Conservation (phyloP, 2,797 vertebrate genomes). For the Hyperoplus immaculatus region DNA sequence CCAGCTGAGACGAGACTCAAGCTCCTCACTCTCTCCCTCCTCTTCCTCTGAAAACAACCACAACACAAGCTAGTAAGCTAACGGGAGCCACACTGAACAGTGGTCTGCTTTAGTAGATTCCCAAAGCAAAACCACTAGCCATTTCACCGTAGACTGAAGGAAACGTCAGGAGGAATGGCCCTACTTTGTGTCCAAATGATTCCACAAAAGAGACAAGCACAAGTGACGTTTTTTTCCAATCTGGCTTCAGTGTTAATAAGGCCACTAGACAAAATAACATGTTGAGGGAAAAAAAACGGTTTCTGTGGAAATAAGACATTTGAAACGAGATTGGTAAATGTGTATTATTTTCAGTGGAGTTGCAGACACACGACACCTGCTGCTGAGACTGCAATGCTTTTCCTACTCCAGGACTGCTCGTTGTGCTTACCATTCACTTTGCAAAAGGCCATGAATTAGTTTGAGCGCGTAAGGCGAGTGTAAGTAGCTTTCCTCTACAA, state of each 20-base stretch:
- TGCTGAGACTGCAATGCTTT: slow-evolving; percentile 27
- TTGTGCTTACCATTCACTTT: slow-evolving; percentile 19
- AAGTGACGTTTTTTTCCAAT: not conserved
- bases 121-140: no score
- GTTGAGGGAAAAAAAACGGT: not conserved
- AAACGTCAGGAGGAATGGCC: no score
- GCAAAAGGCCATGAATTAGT: slow-evolving; percentile 6
- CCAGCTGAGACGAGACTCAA: slow-evolving; percentile 75
- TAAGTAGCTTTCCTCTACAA: slow-evolving; percentile 44
- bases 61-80: slow-evolving; percentile 30
- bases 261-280: not conserved
- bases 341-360: not conserved
- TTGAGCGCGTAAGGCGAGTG: not conserved
- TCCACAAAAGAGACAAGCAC: not conserved
- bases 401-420: slow-evolving; percentile 38
- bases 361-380: not conserved
- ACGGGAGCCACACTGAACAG: no score
- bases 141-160: no score
- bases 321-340: not conserved
- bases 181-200: no score
- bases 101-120: no score
- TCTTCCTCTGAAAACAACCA: slow-evolving; percentile 63
- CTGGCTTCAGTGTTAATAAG: not conserved
- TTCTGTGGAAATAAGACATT: not conserved
- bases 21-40: slow-evolving; percentile 64